These are phyloP conservation scores for Malurus cyaneus DNA, from an alignment of 2,113 vertebrate species.

Conservation along the genomic window DNA sequence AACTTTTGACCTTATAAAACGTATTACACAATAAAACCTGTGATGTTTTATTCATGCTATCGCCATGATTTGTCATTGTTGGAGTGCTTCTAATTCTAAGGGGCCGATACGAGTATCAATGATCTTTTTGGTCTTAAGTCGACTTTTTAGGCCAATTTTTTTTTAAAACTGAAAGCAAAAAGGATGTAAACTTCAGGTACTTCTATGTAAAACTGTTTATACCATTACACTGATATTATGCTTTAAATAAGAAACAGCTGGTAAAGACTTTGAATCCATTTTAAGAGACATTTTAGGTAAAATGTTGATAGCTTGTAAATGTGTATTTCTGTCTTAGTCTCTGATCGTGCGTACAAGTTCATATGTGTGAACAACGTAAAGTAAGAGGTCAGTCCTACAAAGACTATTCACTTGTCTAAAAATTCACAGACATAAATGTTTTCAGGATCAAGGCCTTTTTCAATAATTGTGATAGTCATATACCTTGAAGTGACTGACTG, in stretches of 20 bases:
- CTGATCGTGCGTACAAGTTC: constrained; percentile 57
- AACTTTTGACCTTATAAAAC: constrained; percentile 1
- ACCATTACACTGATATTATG: neutral
- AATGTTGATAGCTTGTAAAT: constrained; percentile 67
- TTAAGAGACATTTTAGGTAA: constrained; percentile 65
- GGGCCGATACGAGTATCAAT: neutral
- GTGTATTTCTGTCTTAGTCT: constrained; percentile 54
- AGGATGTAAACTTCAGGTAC: neutral
- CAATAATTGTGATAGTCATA: constrained; percentile 40
- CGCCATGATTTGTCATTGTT: neutral
- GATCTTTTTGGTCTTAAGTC: neutral
- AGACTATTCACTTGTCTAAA: constrained; percentile 64
- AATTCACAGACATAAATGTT: constrained; percentile 65
- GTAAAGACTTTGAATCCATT: constrained; percentile 47
- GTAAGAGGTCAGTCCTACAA: constrained; percentile 59
- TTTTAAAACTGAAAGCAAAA: neutral
- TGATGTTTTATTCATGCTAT: neutral
- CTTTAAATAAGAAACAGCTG: constrained; percentile 61
- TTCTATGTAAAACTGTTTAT: neutral
- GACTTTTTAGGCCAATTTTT: neutral
- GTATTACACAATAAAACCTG: neutral
- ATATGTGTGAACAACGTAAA: constrained; percentile 64
- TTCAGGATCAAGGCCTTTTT: constrained; percentile 66
- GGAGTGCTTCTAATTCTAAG: neutral
- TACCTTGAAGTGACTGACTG: constrained; percentile 60